A percentile compares a stretch with the other conserved stretches of the same genome.
These are phyloP conservation scores for Enteromius paludinosus DNA, from an alignment of 2,797 vertebrate genomes.

Conservation along the genomic window DNA sequence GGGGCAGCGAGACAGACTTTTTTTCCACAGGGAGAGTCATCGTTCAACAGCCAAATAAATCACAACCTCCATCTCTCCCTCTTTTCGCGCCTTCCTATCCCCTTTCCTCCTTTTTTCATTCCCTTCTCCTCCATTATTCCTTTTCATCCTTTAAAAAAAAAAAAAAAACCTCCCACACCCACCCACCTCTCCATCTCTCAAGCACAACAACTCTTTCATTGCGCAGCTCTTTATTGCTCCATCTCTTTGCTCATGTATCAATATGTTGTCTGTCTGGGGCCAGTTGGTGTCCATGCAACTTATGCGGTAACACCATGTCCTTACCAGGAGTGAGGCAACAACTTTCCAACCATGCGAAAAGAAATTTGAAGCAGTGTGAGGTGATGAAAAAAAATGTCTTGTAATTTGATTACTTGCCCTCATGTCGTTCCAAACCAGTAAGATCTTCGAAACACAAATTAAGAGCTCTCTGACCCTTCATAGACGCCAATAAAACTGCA, in stretches of 20 bases:
- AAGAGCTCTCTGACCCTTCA: no score
- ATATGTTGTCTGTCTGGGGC: constrained; percentile 10
- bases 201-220: constrained; percentile 24
- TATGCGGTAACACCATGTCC: background rate
- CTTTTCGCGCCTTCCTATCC: constrained; percentile 36
- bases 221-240: constrained; percentile 29
- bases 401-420: no score
- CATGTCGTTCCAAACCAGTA: background rate
- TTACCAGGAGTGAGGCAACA: background rate
- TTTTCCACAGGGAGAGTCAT: constrained; percentile 64
- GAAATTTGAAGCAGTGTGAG: background rate
- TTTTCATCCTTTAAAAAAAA: constrained; percentile 31
- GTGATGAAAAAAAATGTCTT: no score
- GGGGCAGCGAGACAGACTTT: constrained; percentile 61
- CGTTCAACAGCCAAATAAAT: constrained; percentile 68
- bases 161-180: constrained; percentile 37
- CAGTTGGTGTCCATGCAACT: background rate
- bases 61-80: constrained; percentile 58
- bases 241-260: constrained; percentile 29
- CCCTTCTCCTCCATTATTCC: constrained; percentile 47
- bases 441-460: background rate
- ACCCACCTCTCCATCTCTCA: constrained; percentile 29
- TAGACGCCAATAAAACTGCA: no score
- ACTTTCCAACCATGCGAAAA: background rate
- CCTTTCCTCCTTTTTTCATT: constrained; percentile 40